Base-by-base conservation (phyloP, 2,797 vertebrate species). In the Sebastes glaucus region DNA sequence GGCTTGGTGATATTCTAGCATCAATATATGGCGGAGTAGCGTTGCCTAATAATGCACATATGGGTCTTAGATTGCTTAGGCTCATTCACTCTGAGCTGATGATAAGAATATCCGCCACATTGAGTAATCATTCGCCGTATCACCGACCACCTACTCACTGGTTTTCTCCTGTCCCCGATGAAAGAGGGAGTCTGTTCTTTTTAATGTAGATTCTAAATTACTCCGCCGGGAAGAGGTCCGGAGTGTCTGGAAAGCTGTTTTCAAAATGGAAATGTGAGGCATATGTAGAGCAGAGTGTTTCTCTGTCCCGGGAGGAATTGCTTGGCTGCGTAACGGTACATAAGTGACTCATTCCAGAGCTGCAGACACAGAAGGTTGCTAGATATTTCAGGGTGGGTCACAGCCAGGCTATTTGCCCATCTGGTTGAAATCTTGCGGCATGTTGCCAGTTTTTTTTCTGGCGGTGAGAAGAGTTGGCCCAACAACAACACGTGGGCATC, bases 191-290 rank as follows among this genome's bases (percentile, higher is more conserved):
- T 69, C 79, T 80, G 66, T 78, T 87, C 79, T 68, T 88, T 81
- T 78, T 67, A 53, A 75, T 82, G 68, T 77, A 55, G 52, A 88
- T 82, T 71, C 65, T 59, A 52, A 90, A 89, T 82, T 77, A 64
- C 76, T 85, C 76, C 38, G 73, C 89, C 89, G 88, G 92, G 90
- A 94, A 63, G 23, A 66, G 6, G 52, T 89, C 91, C 88, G 93
- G 81, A 78, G 77, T 82, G 77, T 90, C 88, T 94, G 90, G 84
- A 92, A 91, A 91, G 81, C 85, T 68, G 71, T 85, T 92, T 89
- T 78, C 42, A 79, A 81, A 72, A 77, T 82, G 74, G 86, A 88
- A 94, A 90, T 87, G 75, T 61, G 72, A 87, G 83, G 78, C 82
- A 80, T 81, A 72, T 91, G 89, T 87, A 76, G 59, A 59, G 65